Evolutionary conservation across 2,113 vertebrate genomes (phyloP).

Genomic region (Nanorana parkeri): DNA sequence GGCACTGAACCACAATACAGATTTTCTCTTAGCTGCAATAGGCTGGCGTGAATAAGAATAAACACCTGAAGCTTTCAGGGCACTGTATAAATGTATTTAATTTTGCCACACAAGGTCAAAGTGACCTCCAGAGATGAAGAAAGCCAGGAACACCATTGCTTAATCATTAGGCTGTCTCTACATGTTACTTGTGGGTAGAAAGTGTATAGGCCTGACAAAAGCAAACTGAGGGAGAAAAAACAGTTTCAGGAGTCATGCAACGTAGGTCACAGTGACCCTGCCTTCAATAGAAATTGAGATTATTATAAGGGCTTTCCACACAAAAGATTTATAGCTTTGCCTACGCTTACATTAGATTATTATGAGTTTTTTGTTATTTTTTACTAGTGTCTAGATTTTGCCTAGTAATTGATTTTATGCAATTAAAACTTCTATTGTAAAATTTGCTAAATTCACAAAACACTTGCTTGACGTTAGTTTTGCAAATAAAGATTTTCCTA

Average conservation of each 20-base stretch:
- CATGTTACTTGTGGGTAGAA: conserved; percentile 67
- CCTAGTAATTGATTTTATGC: background rate
- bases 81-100: conserved; percentile 58
- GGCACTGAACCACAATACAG: conserved; percentile 1
- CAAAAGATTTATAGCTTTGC: conserved; percentile 65
- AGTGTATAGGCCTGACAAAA: conserved; percentile 70
- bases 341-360: conserved; percentile 28
- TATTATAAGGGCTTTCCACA: conserved; percentile 65
- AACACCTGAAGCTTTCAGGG: conserved; percentile 21
- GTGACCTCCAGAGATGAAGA: conserved; percentile 72
- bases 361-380: background rate
- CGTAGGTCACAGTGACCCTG: conserved; percentile 77
- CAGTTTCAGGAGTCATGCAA: conserved; percentile 75
- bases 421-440: background rate
- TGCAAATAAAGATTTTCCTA: background rate
- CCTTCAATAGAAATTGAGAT: conserved; percentile 70
- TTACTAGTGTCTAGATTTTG: background rate
- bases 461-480: background rate
- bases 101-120: conserved; percentile 73
- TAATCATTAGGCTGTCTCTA: conserved; percentile 73
- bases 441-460: background rate
- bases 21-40: background rate
- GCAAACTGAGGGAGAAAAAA: conserved; percentile 69
- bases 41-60: conserved; percentile 3
- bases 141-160: conserved; percentile 77